A percentile compares a stretch with the other conserved stretches of the same genome.
Evolutionary conservation across 2,888 invertebrate genomes (phyloP).

Genomic region (Pandemis heparana): DNA sequence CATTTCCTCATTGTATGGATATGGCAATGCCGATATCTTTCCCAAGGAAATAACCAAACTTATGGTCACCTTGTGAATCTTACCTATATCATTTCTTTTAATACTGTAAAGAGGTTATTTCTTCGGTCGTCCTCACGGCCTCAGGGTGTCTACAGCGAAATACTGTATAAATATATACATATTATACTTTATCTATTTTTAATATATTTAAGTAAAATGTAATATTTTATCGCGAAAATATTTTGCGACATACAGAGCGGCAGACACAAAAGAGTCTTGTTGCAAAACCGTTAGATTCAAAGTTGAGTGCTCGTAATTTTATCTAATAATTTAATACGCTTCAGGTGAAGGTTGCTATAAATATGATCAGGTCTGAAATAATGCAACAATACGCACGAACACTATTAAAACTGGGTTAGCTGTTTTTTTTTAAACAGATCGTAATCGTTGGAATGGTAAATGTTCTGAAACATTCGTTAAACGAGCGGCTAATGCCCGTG

Average conservation of each 20-base stretch:
- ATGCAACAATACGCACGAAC: neutral
- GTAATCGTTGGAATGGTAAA: constrained; percentile 63
- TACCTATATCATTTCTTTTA: no score
- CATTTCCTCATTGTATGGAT: no score
- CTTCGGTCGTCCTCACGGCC: no score
- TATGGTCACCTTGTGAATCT: no score
- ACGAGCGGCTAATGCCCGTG: constrained; percentile 67
- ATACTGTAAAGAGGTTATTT: no score
- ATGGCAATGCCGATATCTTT: no score
- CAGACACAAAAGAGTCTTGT: constrained; percentile 3
- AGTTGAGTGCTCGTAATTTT: constrained; percentile 5
- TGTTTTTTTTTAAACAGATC: constrained; percentile 55
- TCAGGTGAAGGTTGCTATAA: constrained; percentile 21
- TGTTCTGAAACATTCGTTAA: constrained; percentile 64
- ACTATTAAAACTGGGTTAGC: constrained; percentile 21
- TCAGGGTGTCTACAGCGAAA: no score
- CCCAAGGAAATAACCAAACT: no score
- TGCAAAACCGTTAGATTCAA: neutral
- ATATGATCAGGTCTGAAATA: constrained; percentile 2
- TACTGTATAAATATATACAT: no score
- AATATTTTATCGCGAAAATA: constrained; percentile 16
- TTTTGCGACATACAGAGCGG: neutral
- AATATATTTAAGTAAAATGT: constrained; percentile 8
- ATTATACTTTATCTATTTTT: constrained; percentile 2
- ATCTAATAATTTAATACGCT: constrained; percentile 26